These are phyloP conservation scores for Lucinisca nassula DNA, from an alignment of 2,888 invertebrate genomes.

Conservation along the genomic window DNA sequence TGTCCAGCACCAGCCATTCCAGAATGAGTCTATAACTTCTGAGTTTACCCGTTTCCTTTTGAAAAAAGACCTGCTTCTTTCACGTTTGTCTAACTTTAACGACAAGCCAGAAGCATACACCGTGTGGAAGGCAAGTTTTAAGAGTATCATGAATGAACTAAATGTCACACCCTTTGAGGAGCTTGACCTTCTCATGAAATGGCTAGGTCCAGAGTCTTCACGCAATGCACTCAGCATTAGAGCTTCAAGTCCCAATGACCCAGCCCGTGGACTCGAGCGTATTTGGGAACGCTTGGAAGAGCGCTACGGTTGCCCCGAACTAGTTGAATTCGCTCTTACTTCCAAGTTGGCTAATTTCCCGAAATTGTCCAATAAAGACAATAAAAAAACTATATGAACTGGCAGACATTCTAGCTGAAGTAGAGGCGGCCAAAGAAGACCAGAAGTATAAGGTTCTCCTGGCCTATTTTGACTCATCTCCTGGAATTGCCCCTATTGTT, in stretches of 20 bases:
- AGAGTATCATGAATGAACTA: conserved; percentile 31
- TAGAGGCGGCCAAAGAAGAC: neutral
- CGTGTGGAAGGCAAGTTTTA: conserved; percentile 45
- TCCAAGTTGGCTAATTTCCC: conserved; percentile 11
- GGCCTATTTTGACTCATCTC: conserved; percentile 18
- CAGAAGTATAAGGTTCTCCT: neutral
- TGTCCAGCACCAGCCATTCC: neutral
- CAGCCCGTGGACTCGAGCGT: neutral
- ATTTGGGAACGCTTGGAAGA: conserved; percentile 23
- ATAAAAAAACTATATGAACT: conserved; percentile 18
- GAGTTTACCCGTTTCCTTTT: conserved; percentile 38
- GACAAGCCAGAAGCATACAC: conserved; percentile 33
- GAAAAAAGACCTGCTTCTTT: conserved; percentile 44
- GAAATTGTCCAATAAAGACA: conserved; percentile 1
- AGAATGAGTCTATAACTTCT: neutral
- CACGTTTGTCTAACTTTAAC: conserved; percentile 37
- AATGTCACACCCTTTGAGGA: conserved; percentile 34
- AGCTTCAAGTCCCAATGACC: conserved; percentile 24
- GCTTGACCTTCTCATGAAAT: conserved; percentile 42
- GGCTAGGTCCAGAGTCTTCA: conserved; percentile 41
- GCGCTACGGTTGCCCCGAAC: conserved; percentile 16
- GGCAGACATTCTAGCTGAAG: conserved; percentile 13
- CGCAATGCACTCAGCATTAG: conserved; percentile 40
- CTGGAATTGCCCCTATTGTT: conserved; percentile 15
- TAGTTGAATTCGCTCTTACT: conserved; percentile 6